phyloP scores from a whole-genome alignment of 2,888 invertebrate species.

The Acronicta leporina region DNA sequence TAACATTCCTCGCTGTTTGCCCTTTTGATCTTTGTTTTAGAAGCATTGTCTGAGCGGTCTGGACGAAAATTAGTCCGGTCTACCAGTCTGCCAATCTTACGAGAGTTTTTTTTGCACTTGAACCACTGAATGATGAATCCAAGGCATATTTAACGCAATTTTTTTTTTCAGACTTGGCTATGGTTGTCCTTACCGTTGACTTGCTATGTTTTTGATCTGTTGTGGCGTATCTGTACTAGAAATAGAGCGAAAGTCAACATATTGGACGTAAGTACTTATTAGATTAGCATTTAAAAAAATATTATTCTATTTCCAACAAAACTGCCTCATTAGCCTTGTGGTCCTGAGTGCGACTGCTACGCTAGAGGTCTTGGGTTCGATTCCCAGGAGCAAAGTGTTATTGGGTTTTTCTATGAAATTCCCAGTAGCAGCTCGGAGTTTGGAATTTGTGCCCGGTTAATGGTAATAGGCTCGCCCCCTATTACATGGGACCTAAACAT shows the following conservation, averaged over 20 bases:
- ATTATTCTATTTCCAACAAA: no score
- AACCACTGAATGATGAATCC: background rate
- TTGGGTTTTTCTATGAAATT: no score
- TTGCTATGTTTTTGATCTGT: conserved; percentile 76
- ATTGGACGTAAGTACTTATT: conserved; percentile 71
- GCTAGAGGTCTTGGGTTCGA: no score
- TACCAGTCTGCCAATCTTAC: background rate
- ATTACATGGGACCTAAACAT: no score
- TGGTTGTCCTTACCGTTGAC: conserved; percentile 80
- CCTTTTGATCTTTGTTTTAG: background rate
- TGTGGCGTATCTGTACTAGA: conserved; percentile 81
- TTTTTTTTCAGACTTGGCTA: conserved; percentile 78
- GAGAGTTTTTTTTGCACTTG: background rate
- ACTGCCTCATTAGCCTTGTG: no score
- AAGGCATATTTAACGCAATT: conserved; percentile 5
- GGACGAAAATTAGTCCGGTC: conserved; percentile 7
- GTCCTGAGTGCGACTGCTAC: no score
- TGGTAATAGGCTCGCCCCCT: no score
- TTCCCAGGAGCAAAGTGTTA: no score
- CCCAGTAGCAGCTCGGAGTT: no score
- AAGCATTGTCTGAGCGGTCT: background rate
- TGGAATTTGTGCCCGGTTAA: no score
- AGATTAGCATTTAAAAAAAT: no score
- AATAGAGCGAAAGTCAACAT: conserved; percentile 75
- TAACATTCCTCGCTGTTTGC: conserved; percentile 1